Evolutionary conservation across 2,888 invertebrate genomes (phyloP).

Genomic region (Oasisia sp.): DNA sequence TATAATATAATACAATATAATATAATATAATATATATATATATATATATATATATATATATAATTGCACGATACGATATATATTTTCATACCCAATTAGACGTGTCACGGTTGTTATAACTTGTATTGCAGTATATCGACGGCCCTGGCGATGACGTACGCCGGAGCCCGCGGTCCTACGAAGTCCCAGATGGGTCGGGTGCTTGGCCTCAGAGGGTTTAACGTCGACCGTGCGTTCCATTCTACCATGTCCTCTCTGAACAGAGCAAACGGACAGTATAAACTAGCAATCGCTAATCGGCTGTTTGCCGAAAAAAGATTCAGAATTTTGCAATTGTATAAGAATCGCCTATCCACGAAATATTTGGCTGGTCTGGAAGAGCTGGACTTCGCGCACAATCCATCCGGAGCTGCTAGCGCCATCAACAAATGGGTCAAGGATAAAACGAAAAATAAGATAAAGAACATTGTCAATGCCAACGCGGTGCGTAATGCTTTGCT

Average conservation of each 20-base stretch:
- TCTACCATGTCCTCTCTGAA: neutral
- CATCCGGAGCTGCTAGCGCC: slow-evolving; percentile 59
- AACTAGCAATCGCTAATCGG: neutral
- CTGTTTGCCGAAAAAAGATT: neutral
- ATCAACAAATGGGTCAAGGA: slow-evolving; percentile 87
- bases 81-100: no score
- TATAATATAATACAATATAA: no score
- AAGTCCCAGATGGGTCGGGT: neutral
- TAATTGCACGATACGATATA: no score
- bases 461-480: slow-evolving; percentile 75
- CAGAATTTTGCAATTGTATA: neutral
- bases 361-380: neutral
- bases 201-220: neutral
- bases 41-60: no score
- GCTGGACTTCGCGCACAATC: slow-evolving; percentile 43
- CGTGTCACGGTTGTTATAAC: no score
- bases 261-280: neutral
- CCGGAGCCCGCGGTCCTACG: neutral
- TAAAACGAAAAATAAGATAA: slow-evolving; percentile 85
- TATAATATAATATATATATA: no score
- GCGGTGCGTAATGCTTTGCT: slow-evolving; percentile 55
- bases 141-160: neutral
- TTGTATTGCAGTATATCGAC: neutral
- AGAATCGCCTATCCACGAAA: neutral
- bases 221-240: neutral